Conservation (phyloP, 2,113 vertebrate species). For the Otocyon megalotis region DNA sequence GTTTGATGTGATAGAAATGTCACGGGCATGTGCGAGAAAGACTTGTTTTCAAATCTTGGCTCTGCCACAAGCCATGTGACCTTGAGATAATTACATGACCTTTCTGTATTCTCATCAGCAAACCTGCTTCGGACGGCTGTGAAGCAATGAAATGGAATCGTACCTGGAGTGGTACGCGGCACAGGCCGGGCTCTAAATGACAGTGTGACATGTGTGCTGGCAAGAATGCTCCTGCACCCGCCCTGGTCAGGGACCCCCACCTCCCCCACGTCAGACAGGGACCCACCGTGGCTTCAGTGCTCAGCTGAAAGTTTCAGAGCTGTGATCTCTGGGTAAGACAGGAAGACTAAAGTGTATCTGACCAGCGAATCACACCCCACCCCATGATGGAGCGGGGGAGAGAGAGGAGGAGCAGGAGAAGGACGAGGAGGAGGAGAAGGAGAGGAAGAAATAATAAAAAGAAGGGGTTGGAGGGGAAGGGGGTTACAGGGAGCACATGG, state of each 20-base stretch:
- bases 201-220: fast-evolving
- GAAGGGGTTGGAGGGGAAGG: background rate
- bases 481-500: background rate
- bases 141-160: background rate
- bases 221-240: fast-evolving
- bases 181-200: fast-evolving
- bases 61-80: background rate
- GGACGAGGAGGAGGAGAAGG: background rate
- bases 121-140: background rate
- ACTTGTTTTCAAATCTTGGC: background rate
- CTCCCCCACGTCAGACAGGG: background rate
- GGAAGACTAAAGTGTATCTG: background rate
- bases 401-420: background rate
- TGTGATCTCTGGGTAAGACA: background rate
- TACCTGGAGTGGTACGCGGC: background rate
- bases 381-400: background rate
- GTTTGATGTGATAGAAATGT: background rate
- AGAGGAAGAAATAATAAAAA: background rate
- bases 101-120: background rate
- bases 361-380: background rate
- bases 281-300: background rate
- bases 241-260: background rate
- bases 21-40: background rate
- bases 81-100: background rate
- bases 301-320: background rate